Conservation (phyloP, 1,140 invertebrate species). For the Uloborus diversus region DNA sequence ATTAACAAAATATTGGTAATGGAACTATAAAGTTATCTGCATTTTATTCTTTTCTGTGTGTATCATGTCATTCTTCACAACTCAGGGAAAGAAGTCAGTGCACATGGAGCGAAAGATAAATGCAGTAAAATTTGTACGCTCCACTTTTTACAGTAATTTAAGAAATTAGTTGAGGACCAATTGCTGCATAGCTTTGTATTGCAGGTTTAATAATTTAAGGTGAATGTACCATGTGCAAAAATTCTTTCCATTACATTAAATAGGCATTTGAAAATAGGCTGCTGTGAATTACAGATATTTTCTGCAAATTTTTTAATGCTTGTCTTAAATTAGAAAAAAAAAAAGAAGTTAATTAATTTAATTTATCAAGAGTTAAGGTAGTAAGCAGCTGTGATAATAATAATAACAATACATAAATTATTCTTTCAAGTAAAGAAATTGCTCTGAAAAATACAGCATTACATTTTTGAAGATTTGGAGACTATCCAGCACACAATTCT, state of each 20-base stretch:
- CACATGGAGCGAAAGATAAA: conserved; percentile 27
- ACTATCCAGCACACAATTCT: conserved; percentile 44
- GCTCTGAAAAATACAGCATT: conserved; percentile 4
- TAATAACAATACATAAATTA: conserved; percentile 27
- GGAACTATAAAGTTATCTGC: conserved; percentile 10
- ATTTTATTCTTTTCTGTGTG: conserved; percentile 16
- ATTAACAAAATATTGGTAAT: conserved; percentile 28
- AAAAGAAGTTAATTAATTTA: background rate
- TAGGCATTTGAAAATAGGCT: no score
- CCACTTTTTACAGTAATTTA: conserved; percentile 10
- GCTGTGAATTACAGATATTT: no score
- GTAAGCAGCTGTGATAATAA: conserved; percentile 50
- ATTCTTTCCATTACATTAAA: conserved; percentile 30
- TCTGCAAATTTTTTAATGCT: no score
- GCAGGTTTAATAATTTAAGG: conserved; percentile 33
- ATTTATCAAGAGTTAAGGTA: no score
- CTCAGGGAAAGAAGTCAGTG: conserved; percentile 45
- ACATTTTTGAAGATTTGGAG: conserved; percentile 27
- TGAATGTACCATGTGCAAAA: conserved; percentile 42
- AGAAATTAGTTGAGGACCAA: conserved; percentile 36
- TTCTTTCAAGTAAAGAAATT: conserved; percentile 13
- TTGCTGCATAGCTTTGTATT: conserved; percentile 5
- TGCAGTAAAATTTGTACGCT: conserved; percentile 3
- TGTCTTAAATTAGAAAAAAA: no score
- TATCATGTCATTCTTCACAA: conserved; percentile 15